Conservation (phyloP, 2,113 vertebrate genomes). For the human (Homo sapiens) region GRCh38 chr1:248628501-248629000, state of each 20-base stretch:
- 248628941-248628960: neutral
- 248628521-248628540: neutral
- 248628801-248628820: rapidly evolving
- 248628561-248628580: neutral
- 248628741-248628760: neutral
- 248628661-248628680: neutral
- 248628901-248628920: neutral
- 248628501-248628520: neutral
- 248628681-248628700: neutral
- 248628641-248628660: neutral
- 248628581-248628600: neutral
- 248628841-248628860: neutral
- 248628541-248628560: no score
- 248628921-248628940: neutral
- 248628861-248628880: neutral
- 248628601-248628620: neutral
- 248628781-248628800: neutral
- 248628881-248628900: no score
- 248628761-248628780: neutral
- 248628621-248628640: neutral
- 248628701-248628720: neutral
- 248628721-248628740: neutral
- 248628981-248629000: no score
- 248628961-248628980: neutral
- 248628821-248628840: neutral